Evolutionary conservation across 2,113 vertebrate genomes (phyloP), one percentile per base, ranked within the genome.

Genomic region (Prunella himalayana): DNA sequence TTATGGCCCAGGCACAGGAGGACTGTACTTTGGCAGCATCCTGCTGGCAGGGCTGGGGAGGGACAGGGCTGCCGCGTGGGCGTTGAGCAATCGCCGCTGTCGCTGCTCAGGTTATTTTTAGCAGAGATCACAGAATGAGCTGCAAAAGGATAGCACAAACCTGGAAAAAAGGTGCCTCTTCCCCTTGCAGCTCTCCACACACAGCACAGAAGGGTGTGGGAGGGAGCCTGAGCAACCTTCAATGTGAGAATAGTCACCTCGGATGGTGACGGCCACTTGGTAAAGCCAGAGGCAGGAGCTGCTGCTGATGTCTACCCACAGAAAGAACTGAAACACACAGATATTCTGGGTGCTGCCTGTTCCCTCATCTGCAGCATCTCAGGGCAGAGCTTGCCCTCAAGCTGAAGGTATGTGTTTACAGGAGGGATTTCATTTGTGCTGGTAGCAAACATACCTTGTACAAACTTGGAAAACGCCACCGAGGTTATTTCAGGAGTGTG

Each of bases 71-170:
- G 53, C 41, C 1, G 6, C 0, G 54, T 16, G 87, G 75, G 90
- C 4, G 27, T 14, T 44, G 57, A 87, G 83, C 2, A 69, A 87
- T 85, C 73, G 17, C 86, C 9, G 3, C 82, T 56, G 84, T 44
- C 4, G 3, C 83, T 3, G 44, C 88, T 19, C 2, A 0, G 64
- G 84, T 51, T 95, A 91, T 95, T 97, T 91, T 95, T 91, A 95
- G 95, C 57, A 41, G 79, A 70, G 87, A 83, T 91, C 79, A 82
- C 33, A 50, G 91, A 93, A 86, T 28, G 39, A 91, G n/a, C 87
- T 2, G 20, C 84, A 66, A 82, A 76, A 82, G 75, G 87, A 85
- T 7, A 70, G 51, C 14, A 59, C 63, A 65, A 47, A 54, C 83
- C 60, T 35, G 35, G 68, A 6, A 14, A 24, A 73, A 69, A 96